phyloP scores from a whole-genome alignment of 2,888 invertebrate species.

The Coelinius sp. region DNA sequence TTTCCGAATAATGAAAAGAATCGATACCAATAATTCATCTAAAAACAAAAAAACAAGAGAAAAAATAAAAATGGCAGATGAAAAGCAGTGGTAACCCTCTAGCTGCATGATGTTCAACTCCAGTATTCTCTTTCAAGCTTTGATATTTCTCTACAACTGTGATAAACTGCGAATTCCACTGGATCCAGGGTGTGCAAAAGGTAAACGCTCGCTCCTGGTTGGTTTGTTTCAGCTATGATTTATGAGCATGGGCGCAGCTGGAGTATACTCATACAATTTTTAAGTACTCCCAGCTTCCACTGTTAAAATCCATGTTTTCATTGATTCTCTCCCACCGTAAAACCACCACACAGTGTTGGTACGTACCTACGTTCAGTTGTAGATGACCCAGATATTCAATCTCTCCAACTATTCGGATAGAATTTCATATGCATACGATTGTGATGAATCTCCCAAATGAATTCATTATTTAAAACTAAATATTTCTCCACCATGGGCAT shows the following conservation, averaged over 20 bases:
- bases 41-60: no score
- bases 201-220: conserved; percentile 19
- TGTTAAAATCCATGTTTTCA: conserved; percentile 55
- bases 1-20: no score
- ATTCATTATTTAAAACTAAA: no score
- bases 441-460: no score
- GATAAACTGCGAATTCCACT: conserved; percentile 54
- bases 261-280: conserved; percentile 61
- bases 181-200: background rate
- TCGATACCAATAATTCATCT: no score
- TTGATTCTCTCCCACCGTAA: conserved; percentile 41
- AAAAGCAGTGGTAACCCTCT: no score
- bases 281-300: conserved; percentile 49
- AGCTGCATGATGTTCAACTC: no score
- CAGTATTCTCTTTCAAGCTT: no score
- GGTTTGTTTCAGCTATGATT: conserved; percentile 57
- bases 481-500: no score
- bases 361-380: background rate
- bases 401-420: conserved; percentile 4
- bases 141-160: conserved; percentile 50
- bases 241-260: conserved; percentile 48
- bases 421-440: background rate
- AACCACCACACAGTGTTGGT: conserved; percentile 30
- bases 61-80: no score
- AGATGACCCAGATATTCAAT: conserved; percentile 17